These are phyloP conservation scores for Cosmopolites sordidus DNA, from an alignment of 2,888 invertebrate genomes.

Conservation along the genomic window DNA sequence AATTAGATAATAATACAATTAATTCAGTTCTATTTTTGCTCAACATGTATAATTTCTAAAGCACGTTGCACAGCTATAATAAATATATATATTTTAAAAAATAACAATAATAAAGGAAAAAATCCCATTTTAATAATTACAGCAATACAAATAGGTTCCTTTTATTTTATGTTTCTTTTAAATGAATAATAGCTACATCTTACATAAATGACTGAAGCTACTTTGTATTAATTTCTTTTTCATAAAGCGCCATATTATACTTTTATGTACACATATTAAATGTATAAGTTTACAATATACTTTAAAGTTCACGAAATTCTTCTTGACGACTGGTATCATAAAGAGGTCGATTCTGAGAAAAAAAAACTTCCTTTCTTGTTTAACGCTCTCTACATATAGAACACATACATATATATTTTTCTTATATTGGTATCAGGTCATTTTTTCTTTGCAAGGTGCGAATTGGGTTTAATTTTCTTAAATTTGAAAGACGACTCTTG, in stretches of 20 bases:
- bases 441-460: constrained; percentile 11
- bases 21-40: too few species aligned
- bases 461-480: background rate
- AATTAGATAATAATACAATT: too few species aligned
- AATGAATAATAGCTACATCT: constrained; percentile 33
- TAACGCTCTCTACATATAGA: constrained; percentile 9
- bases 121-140: constrained; percentile 26
- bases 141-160: constrained; percentile 18
- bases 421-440: constrained; percentile 8
- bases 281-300: constrained; percentile 31
- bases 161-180: constrained; percentile 2
- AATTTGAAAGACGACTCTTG: background rate
- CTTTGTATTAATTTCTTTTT: constrained; percentile 34
- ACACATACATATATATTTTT: constrained; percentile 13
- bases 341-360: too few species aligned
- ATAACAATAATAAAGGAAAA: background rate
- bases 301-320: constrained; percentile 6
- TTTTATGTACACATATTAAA: constrained; percentile 41
- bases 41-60: too few species aligned
- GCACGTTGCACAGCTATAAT: too few species aligned
- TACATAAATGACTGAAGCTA: constrained; percentile 41
- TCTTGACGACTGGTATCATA: too few species aligned
- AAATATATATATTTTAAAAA: background rate
- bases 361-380: too few species aligned
- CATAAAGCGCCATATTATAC: constrained; percentile 41